Conservation (phyloP, 1,140 invertebrate species). For the Sesamia nonagrioides region DNA sequence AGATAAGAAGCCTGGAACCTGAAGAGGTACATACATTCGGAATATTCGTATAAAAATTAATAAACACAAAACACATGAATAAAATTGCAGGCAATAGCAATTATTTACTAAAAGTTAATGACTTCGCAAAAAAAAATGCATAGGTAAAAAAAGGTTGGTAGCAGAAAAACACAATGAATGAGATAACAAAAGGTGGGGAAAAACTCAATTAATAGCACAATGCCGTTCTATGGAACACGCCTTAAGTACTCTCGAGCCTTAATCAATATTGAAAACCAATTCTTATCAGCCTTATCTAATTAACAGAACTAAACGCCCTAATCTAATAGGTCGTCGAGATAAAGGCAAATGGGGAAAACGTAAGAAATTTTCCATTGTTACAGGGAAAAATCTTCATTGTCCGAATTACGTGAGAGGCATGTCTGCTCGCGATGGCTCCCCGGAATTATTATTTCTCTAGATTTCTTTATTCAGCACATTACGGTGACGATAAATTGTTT, state of each 20-base stretch:
- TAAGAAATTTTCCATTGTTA: conserved; percentile 59
- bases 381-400: conserved; percentile 73
- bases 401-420: conserved; percentile 72
- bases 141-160: no score
- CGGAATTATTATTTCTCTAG: conserved; percentile 72
- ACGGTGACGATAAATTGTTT: conserved; percentile 50
- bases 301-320: conserved; percentile 41
- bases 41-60: no score
- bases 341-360: conserved; percentile 32
- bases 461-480: conserved; percentile 60
- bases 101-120: no score
- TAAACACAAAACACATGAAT: no score
- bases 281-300: conserved; percentile 36
- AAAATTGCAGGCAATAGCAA: no score
- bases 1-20: no score
- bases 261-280: conserved; percentile 29
- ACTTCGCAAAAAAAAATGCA: no score
- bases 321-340: conserved; percentile 28
- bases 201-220: conserved; percentile 1
- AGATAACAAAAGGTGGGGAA: no score
- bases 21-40: no score
- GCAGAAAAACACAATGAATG: no score
- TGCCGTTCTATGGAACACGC: neutral
- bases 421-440: conserved; percentile 60
- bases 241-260: neutral